Percentiles rank a stretch among this genome's conserved stretches.
These are phyloP conservation scores for Callipepla californica DNA, from an alignment of 2,113 vertebrate genomes.

Conservation along the genomic window DNA sequence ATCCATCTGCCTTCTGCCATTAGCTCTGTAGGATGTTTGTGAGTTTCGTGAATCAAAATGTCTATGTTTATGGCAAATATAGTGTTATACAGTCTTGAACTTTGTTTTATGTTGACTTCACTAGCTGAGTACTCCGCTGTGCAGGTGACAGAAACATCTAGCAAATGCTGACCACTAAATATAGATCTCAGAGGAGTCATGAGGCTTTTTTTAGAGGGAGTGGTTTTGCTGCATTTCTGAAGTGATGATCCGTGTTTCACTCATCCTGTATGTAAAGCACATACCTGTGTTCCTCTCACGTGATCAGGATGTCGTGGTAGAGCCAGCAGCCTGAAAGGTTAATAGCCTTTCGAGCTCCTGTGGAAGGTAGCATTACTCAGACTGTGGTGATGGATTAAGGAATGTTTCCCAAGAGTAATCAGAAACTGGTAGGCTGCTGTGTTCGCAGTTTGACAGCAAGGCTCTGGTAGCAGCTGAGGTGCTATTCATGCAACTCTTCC, in stretches of 20 bases:
- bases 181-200: slow-evolving; percentile 38
- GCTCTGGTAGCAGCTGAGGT: background rate
- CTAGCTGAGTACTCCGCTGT: background rate
- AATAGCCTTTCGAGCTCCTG: background rate
- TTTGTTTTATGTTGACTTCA: background rate
- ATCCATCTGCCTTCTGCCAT: background rate
- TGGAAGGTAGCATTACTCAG: slow-evolving; percentile 63
- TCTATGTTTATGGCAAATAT: background rate
- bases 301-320: slow-evolving; percentile 27
- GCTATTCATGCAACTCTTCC: background rate
- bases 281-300: slow-evolving; percentile 52
- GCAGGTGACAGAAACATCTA: slow-evolving; percentile 33
- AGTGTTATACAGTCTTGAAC: background rate
- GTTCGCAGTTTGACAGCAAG: background rate
- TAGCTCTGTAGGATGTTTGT: background rate
- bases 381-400: slow-evolving; percentile 40
- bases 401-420: slow-evolving; percentile 57
- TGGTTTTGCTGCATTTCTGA: slow-evolving; percentile 38
- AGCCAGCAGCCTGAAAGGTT: rapidly evolving
- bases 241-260: slow-evolving; percentile 10
- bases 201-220: slow-evolving; percentile 49
- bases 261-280: slow-evolving; percentile 33
- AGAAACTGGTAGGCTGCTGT: slow-evolving; percentile 28
- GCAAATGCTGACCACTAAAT: slow-evolving; percentile 55
- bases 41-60: background rate